These are phyloP conservation scores for Bryconaethiops microstoma DNA, from an alignment of 2,797 vertebrate genomes.

Conservation along the genomic window DNA sequence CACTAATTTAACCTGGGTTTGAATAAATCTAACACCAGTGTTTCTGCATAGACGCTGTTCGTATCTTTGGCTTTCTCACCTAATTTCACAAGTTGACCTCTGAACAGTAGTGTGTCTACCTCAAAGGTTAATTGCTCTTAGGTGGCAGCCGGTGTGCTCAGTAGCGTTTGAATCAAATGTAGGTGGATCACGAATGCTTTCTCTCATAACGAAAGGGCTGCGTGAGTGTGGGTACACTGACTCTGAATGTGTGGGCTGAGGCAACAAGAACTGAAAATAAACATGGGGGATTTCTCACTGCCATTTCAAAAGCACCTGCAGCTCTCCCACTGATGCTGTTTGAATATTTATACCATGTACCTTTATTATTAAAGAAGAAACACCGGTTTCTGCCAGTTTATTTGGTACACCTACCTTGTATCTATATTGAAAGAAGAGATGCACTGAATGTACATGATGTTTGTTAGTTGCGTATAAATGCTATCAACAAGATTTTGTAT, in stretches of 20 bases:
- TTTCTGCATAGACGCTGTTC: not conserved
- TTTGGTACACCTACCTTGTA: not conserved
- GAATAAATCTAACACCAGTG: slow-evolving; percentile 11
- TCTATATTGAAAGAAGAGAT: not conserved
- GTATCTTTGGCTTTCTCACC: slow-evolving; percentile 17
- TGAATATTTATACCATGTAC: slow-evolving; percentile 27
- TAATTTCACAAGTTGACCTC: slow-evolving; percentile 38
- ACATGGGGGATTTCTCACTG: slow-evolving; percentile 51
- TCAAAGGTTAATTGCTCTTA: slow-evolving; percentile 51
- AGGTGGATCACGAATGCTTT: slow-evolving; percentile 52
- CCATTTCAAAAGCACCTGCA: slow-evolving; percentile 44
- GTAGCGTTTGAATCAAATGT: slow-evolving; percentile 44
- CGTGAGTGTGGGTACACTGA: slow-evolving; percentile 47
- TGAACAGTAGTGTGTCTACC: slow-evolving; percentile 6
- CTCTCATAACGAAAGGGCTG: slow-evolving; percentile 53
- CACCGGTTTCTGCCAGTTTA: not conserved
- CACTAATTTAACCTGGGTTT: not conserved
- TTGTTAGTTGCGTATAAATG: too few species aligned
- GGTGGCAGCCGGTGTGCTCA: slow-evolving; percentile 40
- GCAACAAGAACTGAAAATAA: slow-evolving; percentile 55
- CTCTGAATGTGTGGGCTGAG: slow-evolving; percentile 54
- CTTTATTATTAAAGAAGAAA: slow-evolving; percentile 1
- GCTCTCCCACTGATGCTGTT: slow-evolving; percentile 20
- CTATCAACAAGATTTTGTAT: too few species aligned
- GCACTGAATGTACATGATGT: not conserved